These are phyloP conservation scores for Ceratina australensis DNA, from an alignment of 1,140 invertebrate genomes.

Conservation along the genomic window DNA sequence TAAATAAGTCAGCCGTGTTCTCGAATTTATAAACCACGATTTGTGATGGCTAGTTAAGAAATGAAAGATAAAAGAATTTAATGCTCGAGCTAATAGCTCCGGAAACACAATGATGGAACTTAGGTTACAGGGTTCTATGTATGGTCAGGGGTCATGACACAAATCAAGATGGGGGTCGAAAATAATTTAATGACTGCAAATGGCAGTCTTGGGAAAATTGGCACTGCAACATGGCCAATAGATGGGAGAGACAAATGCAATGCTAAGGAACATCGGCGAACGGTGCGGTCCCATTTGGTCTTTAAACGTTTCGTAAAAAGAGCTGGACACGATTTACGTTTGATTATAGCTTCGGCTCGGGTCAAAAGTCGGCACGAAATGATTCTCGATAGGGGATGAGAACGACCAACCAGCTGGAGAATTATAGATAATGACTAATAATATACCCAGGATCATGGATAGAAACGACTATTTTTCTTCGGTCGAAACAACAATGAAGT, in stretches of 20 bases:
- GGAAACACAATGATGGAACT: neutral
- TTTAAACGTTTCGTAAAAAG: conserved; percentile 73
- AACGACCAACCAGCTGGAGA: conserved; percentile 58
- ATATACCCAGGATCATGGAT: conserved; percentile 53
- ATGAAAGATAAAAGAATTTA: too few relatives aligned
- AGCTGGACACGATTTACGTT: conserved; percentile 74
- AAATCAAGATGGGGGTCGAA: conserved; percentile 43
- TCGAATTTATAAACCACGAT: too few relatives aligned
- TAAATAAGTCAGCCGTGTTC: too few relatives aligned
- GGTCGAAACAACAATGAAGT: conserved; percentile 21
- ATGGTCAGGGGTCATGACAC: conserved; percentile 43
- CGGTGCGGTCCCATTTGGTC: conserved; percentile 60
- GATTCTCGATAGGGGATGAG: conserved; percentile 69
- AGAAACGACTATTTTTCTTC: conserved; percentile 27
- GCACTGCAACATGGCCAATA: conserved; percentile 38
- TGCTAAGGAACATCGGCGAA: conserved; percentile 27
- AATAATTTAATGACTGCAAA: conserved; percentile 63
- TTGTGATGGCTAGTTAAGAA: too few relatives aligned
- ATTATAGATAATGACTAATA: conserved; percentile 77
- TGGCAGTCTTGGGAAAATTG: conserved; percentile 61
- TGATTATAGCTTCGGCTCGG: conserved; percentile 68
- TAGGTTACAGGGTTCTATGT: conserved; percentile 6
- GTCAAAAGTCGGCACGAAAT: conserved; percentile 74
- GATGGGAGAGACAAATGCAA: conserved; percentile 15
- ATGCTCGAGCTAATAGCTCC: too few relatives aligned